Evolutionary conservation across 1,140 invertebrate genomes (phyloP), one percentile per base, ranked within the genome.

Genomic region (Drosophila mayri): DNA sequence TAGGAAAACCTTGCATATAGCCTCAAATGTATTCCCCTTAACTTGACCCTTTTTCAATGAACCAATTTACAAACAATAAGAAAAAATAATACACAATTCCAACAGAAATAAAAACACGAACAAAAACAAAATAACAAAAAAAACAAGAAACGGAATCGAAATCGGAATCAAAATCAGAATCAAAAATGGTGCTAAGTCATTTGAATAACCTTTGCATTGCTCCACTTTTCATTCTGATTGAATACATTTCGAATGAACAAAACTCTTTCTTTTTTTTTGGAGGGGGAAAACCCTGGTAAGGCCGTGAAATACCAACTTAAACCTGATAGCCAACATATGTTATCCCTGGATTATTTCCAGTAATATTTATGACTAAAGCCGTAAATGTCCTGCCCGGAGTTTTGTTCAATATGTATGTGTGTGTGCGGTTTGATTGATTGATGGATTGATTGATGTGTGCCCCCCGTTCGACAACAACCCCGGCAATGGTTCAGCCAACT

Each of bases 391-490:
- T 46, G 47, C 4, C 32, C 5, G 37, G 18, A 16, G 32, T 55
- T 70, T 70, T 20, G 63, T 35, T 46, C 49, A 67, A 47, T 70
- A n/a, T n/a, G n/a, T n/a, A n/a, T n/a, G n/a, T 47, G 66, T 65
- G 62, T 54, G 28, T 30, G 63, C 30, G 63, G 47, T 46, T 71
- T 68, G 67, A 68, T 68, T 68, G 50, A 55, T 68, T 61, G 80
- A 76, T 79, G 32, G 76, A 65, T 84, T 76, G 81, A 83, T 83
- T 83, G 81, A 84, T 71, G 43, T 50, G 28, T 41, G 43, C 20
- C 35, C 46, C 63, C 46, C 63, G 18, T 66, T 37, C 62, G 37
- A 66, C 65, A 66, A 28, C 59, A 16, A 46, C 40, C 63, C 58
- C 41, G n/a, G 35, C 44, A 47, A 30, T 30, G 28, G 37, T 18